Evolutionary conservation across 1,140 invertebrate species (phyloP).

Genomic region (Ceratoteleas bidentatus): DNA sequence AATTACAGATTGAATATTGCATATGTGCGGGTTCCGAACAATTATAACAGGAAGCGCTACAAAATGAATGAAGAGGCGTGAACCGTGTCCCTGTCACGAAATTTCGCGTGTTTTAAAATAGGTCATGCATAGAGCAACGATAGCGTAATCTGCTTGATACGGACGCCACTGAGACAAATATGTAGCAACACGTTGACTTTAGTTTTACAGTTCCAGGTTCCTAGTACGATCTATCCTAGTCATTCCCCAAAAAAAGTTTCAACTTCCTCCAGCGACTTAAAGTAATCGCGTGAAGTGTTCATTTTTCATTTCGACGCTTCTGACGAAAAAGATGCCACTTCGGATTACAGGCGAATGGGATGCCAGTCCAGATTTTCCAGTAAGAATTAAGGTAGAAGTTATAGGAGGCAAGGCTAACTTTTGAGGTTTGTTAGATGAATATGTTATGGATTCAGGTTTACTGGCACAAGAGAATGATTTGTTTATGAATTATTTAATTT

Average conservation of each 20-base stretch:
- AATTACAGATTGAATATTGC: constrained; percentile 46
- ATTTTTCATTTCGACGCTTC: no score
- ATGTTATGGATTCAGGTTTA: no score
- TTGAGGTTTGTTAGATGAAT: no score
- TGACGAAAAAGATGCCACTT: no score
- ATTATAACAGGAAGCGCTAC: constrained; percentile 22
- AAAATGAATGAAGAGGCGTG: constrained; percentile 30
- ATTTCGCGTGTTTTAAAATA: constrained; percentile 49
- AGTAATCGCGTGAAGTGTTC: no score
- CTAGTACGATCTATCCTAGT: constrained; percentile 77
- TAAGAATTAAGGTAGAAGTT: no score
- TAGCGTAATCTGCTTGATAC: constrained; percentile 53
- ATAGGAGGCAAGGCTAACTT: no score
- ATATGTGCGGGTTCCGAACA: constrained; percentile 36
- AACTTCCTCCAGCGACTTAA: no score
- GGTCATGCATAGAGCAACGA: constrained; percentile 50
- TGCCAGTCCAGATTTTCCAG: no score
- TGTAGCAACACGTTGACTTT: constrained; percentile 12
- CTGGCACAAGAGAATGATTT: no score
- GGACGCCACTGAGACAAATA: constrained; percentile 35
- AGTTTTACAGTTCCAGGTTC: constrained; percentile 80
- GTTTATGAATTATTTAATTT: no score
- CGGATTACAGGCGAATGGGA: no score
- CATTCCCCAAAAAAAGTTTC: not conserved
- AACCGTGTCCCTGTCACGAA: constrained; percentile 31